These are phyloP conservation scores for Pseudobourletiella spinata DNA, from an alignment of 1,140 invertebrate genomes.

Conservation along the genomic window DNA sequence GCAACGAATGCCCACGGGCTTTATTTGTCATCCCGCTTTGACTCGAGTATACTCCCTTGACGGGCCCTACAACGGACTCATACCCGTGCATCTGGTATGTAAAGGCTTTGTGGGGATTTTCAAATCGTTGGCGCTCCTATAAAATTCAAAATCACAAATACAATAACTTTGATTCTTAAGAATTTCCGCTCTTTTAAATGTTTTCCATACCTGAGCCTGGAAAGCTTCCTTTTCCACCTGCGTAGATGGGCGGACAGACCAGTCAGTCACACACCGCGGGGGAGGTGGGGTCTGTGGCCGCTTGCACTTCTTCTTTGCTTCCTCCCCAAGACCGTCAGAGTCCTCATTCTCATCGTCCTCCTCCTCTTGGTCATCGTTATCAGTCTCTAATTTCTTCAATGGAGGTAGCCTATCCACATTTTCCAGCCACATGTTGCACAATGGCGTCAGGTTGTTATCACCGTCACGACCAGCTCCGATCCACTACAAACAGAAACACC, in stretches of 20 bases:
- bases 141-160: constrained; percentile 17
- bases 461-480: constrained; percentile 88
- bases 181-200: too few species aligned
- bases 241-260: constrained; percentile 70
- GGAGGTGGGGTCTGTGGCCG: constrained; percentile 47
- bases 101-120: constrained; percentile 74
- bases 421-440: constrained; percentile 68
- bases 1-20: constrained; percentile 70
- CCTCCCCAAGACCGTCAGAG: constrained; percentile 36
- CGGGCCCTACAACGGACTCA: constrained; percentile 77
- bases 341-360: constrained; percentile 39
- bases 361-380: constrained; percentile 38
- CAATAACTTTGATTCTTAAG: not conserved
- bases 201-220: constrained; percentile 58
- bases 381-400: constrained; percentile 35
- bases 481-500: constrained; percentile 62
- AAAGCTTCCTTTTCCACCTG: constrained; percentile 68
- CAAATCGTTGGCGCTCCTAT: constrained; percentile 61
- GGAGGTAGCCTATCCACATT: constrained; percentile 45
- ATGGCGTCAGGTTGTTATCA: constrained; percentile 61
- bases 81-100: constrained; percentile 77
- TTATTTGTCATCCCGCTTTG: constrained; percentile 46
- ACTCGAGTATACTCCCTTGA: constrained; percentile 68
- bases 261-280: constrained; percentile 58
- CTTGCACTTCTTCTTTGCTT: constrained; percentile 29